Evolutionary conservation across 2,113 vertebrate genomes (phyloP), one percentile per base, ranked within the genome.

Genomic region (Plestiodon gilberti): DNA sequence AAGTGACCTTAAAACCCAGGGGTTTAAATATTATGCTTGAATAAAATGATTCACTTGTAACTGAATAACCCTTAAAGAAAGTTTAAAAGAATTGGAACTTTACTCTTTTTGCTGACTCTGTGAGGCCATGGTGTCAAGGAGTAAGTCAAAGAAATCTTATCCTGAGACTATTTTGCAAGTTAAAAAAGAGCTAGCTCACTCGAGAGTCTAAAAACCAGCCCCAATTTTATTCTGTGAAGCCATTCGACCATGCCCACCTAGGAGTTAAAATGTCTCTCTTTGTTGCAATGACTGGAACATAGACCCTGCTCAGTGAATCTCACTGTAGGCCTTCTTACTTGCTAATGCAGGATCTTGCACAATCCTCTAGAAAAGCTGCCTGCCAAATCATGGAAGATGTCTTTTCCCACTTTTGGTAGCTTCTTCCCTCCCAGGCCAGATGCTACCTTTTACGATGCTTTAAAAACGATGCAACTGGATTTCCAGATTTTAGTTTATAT

Each of bases 201-300:
- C 35, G 62, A 83, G 43, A 91, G 67, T 77, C 14, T 33, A 79
- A 78, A 84, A 57, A 80, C 71, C 81, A 62, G 52, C 52, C 13
- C 70, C 78, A 83, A 82, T 33, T 75, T 90, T 84, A 33, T 76
- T 86, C 80, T 83, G 0, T 81, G 83, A 83, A 64, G 28, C 81
- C 23, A 82, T 73, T 82, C 33, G 73, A 4, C 67, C n/a, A 38
- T 83, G 28, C 35, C 70, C 81, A 82, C 33, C 40, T 83, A 73
- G 81, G 81, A 83, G 73, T 74, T 30, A 73, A 73, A 40, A 83
- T 30, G 69, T 38, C 14, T 38, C n/a, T 57, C 33, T 82, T 52
- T 57, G 22, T 17, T 22, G 35, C 81, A 70, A 33, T 52, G 52
- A 57, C 67, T 35, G 43, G 33, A 71, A 57, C 11, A 69, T 69